Evolutionary conservation across 2,113 vertebrate genomes (phyloP).

Genomic region (Sterna hirundo): DNA sequence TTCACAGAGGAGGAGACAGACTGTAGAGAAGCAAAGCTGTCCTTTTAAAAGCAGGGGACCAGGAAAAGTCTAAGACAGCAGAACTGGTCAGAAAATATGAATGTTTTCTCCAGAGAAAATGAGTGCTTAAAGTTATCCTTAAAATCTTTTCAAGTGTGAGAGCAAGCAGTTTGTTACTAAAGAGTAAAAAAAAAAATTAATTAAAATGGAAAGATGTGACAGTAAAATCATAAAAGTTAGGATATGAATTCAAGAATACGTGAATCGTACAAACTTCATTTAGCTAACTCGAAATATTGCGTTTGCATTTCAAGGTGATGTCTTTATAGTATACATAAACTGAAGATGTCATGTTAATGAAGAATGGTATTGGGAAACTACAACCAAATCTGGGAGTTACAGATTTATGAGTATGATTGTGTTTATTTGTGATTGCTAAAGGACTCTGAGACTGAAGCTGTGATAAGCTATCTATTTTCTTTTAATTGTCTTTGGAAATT

Average conservation of each 20-base stretch:
- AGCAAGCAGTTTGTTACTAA: neutral
- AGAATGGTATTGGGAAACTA: neutral
- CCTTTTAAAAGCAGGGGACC: neutral
- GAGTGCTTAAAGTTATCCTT: neutral
- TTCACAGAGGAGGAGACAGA: neutral
- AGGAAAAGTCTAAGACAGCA: neutral
- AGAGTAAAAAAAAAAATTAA: neutral
- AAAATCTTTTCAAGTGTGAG: neutral
- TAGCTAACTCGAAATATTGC: neutral
- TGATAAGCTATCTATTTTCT: neutral
- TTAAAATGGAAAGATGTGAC: neutral
- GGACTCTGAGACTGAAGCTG: neutral
- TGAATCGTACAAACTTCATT: neutral
- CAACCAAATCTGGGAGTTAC: neutral
- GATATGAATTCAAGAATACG: neutral
- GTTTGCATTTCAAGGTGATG: neutral
- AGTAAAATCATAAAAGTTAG: neutral
- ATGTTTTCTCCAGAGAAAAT: neutral
- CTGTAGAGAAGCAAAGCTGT: neutral
- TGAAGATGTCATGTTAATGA: neutral
- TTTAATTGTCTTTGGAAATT: neutral
- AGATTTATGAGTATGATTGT: neutral
- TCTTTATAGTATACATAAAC: neutral
- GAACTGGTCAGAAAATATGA: neutral
- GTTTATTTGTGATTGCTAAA: neutral